Evolutionary conservation across 2,113 vertebrate genomes (phyloP).

Genomic region (Motacilla tschutschensis): DNA sequence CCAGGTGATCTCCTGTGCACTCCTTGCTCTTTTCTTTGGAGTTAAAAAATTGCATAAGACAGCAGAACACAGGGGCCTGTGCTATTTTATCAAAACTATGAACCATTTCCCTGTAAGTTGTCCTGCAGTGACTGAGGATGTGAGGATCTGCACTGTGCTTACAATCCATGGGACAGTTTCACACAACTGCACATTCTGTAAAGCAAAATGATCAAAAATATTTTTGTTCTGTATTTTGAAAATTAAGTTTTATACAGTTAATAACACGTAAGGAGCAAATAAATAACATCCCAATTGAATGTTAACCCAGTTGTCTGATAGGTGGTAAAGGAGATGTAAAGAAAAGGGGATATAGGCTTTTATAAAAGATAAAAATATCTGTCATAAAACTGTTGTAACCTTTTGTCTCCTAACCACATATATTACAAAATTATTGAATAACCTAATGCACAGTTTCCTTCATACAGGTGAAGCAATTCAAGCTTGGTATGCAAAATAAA

Average conservation of each 20-base stretch:
- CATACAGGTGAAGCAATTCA: slow-evolving; percentile 39
- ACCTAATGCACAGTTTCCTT: background rate
- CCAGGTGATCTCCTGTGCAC: background rate
- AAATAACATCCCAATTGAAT: background rate
- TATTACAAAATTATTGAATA: background rate
- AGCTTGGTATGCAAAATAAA: background rate
- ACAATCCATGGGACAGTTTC: background rate
- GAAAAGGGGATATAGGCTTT: background rate
- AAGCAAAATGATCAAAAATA: background rate
- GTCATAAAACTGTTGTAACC: background rate
- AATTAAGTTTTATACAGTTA: background rate
- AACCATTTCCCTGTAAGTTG: background rate
- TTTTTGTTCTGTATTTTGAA: background rate
- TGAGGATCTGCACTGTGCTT: fast-evolving
- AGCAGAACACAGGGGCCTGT: background rate
- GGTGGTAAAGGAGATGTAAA: background rate
- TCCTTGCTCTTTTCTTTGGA: background rate
- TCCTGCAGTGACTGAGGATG: background rate
- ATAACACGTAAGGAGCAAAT: background rate
- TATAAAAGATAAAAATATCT: background rate
- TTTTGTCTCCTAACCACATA: background rate
- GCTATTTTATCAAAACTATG: background rate
- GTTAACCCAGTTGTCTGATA: background rate
- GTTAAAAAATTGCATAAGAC: background rate
- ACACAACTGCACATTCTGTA: background rate